Conservation (phyloP, 1,140 invertebrate genomes). For the Polypedilum pembai region DNA sequence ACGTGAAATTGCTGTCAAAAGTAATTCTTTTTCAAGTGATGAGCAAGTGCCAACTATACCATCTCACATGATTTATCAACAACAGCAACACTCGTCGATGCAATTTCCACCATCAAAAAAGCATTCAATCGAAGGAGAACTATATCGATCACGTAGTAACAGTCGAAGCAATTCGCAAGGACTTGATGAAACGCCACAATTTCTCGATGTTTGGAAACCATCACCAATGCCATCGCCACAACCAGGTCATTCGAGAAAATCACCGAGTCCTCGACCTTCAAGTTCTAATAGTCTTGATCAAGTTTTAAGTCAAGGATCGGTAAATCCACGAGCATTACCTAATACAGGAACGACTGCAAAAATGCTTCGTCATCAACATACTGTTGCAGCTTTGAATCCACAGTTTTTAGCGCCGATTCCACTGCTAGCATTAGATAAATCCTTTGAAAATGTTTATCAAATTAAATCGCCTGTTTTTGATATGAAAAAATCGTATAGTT, state of each 20-base stretch:
- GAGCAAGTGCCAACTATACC: neutral
- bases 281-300: constrained; percentile 22
- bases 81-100: neutral
- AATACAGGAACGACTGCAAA: constrained; percentile 9
- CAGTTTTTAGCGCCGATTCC: constrained; percentile 23
- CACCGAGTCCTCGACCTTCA: neutral
- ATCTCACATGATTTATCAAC: neutral
- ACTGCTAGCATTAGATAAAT: constrained; percentile 22
- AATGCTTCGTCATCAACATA: constrained; percentile 21
- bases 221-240: constrained; percentile 11
- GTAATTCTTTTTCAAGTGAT: constrained; percentile 19
- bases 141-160: constrained; percentile 42
- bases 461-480: constrained; percentile 24
- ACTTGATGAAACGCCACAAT: neutral
- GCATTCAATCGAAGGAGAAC: constrained; percentile 40
- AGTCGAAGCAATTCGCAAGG: constrained; percentile 41
- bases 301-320: constrained; percentile 7
- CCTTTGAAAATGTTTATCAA: constrained; percentile 26
- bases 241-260: neutral
- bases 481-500: constrained; percentile 40
- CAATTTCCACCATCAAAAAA: constrained; percentile 26
- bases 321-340: neutral
- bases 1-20: constrained; percentile 22
- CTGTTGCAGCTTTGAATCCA: neutral
- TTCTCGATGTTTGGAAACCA: constrained; percentile 5